phyloP scores from a whole-genome alignment of 2,888 invertebrate genomes.

The Tribolium freemani region DNA sequence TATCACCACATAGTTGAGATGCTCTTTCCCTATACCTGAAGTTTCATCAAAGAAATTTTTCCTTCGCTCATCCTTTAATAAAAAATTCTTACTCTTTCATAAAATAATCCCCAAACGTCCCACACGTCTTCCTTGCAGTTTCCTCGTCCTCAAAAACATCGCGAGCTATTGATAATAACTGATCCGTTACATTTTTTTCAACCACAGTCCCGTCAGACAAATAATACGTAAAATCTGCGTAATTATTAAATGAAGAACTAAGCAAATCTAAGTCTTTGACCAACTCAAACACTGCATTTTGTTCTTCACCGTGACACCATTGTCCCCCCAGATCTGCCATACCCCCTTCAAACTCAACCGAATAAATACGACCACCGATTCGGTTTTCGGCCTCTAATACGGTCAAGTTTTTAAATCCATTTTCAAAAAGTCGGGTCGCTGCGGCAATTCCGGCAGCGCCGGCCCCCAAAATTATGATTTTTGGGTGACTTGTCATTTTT shows the following conservation, averaged over 20 bases:
- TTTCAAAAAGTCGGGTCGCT: conserved; percentile 68
- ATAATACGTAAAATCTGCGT: conserved; percentile 58
- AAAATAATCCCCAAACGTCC: conserved; percentile 62
- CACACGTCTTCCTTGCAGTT: conserved; percentile 47
- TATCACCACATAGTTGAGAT: conserved; percentile 49
- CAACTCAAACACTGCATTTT: conserved; percentile 63
- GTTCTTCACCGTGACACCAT: conserved; percentile 66
- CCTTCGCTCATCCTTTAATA: not conserved
- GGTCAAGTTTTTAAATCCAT: conserved; percentile 68
- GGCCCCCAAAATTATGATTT: conserved; percentile 72
- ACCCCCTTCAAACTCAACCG: conserved; percentile 55
- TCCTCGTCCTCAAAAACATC: conserved; percentile 55
- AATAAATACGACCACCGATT: conserved; percentile 63
- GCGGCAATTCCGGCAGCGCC: conserved; percentile 71
- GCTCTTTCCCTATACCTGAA: conserved; percentile 54
- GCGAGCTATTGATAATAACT: conserved; percentile 53
- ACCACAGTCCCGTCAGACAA: conserved; percentile 57
- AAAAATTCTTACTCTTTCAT: conserved; percentile 54
- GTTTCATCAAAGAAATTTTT: not conserved
- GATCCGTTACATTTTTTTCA: conserved; percentile 58
- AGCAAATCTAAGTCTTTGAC: conserved; percentile 61
- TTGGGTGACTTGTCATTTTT: conserved; percentile 39
- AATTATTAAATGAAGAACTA: conserved; percentile 65
- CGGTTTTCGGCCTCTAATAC: conserved; percentile 67
- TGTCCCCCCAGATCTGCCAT: conserved; percentile 63